Evolutionary conservation across 1,140 invertebrate genomes (phyloP).

Genomic region (Penaeus vannamei): DNA sequence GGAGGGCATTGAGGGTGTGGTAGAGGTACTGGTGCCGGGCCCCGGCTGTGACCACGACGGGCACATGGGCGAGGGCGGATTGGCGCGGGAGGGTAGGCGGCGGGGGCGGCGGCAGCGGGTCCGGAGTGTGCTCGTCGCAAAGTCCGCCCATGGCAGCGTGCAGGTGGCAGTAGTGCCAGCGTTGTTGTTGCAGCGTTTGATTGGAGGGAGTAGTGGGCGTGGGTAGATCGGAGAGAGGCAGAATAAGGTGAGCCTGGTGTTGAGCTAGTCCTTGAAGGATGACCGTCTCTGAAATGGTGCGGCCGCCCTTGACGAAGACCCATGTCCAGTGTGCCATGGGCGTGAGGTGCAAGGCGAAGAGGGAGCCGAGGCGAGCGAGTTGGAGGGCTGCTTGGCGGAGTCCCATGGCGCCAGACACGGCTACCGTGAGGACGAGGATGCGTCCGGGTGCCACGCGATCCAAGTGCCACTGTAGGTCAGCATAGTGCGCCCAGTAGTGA

Average conservation of each 20-base stretch:
- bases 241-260: conserved; percentile 1
- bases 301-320: conserved; percentile 65
- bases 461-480: conserved; percentile 60
- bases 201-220: background rate
- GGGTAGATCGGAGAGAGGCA: conserved; percentile 27
- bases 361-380: conserved; percentile 47
- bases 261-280: background rate
- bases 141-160: conserved; percentile 44
- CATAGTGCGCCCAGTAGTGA: conserved; percentile 53
- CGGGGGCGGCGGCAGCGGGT: conserved; percentile 33
- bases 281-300: conserved; percentile 61
- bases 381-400: conserved; percentile 41
- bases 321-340: conserved; percentile 59
- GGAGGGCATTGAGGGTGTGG: conserved; percentile 41
- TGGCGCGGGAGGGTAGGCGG: conserved; percentile 29
- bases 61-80: conserved; percentile 40
- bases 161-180: conserved; percentile 31
- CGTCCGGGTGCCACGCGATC: conserved; percentile 47
- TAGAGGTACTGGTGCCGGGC: conserved; percentile 58
- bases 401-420: conserved; percentile 44
- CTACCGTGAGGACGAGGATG: conserved; percentile 50
- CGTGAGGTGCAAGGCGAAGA: conserved; percentile 48
- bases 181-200: background rate
- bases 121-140: conserved; percentile 41
- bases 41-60: conserved; percentile 55